Evolutionary conservation across 2,797 vertebrate species (phyloP).

Genomic region (Apogon hyalosoma): DNA sequence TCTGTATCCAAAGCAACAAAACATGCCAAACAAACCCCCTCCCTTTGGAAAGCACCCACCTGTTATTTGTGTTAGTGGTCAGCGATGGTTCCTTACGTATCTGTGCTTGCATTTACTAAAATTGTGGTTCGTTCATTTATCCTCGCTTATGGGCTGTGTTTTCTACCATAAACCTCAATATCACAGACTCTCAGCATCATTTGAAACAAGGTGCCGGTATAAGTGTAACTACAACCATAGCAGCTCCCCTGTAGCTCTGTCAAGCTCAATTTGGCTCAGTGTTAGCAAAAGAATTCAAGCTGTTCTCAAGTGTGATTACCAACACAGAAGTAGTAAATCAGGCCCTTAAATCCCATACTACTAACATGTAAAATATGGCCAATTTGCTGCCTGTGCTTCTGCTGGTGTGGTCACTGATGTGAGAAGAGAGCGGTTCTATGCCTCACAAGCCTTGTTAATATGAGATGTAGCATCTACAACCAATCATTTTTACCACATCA

Average conservation of each 20-base stretch:
- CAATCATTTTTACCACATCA: constrained; percentile 57
- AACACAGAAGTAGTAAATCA: constrained; percentile 9
- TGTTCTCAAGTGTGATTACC: constrained; percentile 39
- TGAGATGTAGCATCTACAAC: constrained; percentile 52
- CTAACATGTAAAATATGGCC: constrained; percentile 53
- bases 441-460: constrained; percentile 50
- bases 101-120: not conserved
- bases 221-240: constrained; percentile 20
- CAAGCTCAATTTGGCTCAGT: constrained; percentile 41
- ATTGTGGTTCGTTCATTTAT: not conserved
- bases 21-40: constrained; percentile 42
- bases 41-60: constrained; percentile 46
- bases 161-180: constrained; percentile 7
- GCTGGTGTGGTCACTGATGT: constrained; percentile 39
- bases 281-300: constrained; percentile 26
- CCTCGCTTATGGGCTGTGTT: constrained; percentile 7
- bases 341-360: constrained; percentile 22
- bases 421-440: constrained; percentile 39
- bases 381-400: constrained; percentile 40
- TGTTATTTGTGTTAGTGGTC: constrained; percentile 16
- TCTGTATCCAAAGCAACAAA: constrained; percentile 61
- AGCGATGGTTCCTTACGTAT: not conserved
- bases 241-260: constrained; percentile 34
- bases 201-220: constrained; percentile 35
- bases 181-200: constrained; percentile 18